A percentile compares a stretch with the other conserved stretches of the same genome.
Evolutionary conservation across 2,888 invertebrate genomes (phyloP).

Genomic region (Phortica okadai): DNA sequence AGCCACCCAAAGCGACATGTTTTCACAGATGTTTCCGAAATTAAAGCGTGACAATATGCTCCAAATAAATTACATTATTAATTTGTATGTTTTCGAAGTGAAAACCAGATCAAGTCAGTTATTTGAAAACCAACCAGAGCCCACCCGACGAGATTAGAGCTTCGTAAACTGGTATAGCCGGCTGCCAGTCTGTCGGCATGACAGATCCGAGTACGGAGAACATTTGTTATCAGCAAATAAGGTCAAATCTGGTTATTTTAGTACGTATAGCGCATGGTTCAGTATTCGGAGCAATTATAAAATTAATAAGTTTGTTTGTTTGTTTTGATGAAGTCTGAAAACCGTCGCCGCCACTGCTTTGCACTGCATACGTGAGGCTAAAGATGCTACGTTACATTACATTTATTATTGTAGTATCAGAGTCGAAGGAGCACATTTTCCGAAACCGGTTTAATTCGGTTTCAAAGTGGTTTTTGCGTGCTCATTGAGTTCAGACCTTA

Average conservation of each 20-base stretch:
- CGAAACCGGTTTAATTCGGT: conserved; percentile 60
- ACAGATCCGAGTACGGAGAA: conserved; percentile 7
- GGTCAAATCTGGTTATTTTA: conserved; percentile 59
- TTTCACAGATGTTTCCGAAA: not conserved
- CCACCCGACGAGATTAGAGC: conserved; percentile 34
- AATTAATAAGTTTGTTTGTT: conserved; percentile 45
- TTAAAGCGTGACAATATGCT: not conserved
- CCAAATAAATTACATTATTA: conserved; percentile 34
- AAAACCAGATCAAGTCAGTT: conserved; percentile 53
- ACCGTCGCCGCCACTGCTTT: conserved; percentile 35
- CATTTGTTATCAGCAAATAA: conserved; percentile 64
- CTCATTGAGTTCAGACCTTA: conserved; percentile 53
- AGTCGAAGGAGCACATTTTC: conserved; percentile 49
- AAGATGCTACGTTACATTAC: not conserved
- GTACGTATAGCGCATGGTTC: conserved; percentile 54
- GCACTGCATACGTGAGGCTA: conserved; percentile 24
- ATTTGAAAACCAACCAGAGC: conserved; percentile 36
- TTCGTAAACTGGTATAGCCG: conserved; percentile 52
- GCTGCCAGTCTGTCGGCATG: conserved; percentile 32
- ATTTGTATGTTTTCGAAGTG: conserved; percentile 47
- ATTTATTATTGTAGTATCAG: conserved; percentile 30
- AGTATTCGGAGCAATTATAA: conserved; percentile 49
- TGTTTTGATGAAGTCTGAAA: conserved; percentile 46
- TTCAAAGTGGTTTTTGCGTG: conserved; percentile 56
- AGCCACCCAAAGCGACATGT: not conserved